These are phyloP conservation scores for Nyctibius grandis DNA, from an alignment of 2,797 vertebrate species.

Conservation along the genomic window DNA sequence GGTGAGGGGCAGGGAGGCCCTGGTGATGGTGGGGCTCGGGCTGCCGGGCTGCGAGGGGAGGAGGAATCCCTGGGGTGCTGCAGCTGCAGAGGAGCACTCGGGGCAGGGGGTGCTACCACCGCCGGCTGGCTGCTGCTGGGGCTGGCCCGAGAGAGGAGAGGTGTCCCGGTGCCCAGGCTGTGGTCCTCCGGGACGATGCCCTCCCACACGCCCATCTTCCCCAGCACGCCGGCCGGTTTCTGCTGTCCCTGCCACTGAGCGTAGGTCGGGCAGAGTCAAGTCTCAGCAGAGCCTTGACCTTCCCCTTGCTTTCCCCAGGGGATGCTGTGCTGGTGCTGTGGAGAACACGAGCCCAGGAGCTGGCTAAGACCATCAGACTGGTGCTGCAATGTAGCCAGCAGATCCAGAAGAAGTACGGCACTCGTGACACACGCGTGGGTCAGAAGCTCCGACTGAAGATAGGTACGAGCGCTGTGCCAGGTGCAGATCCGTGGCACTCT, in stretches of 20 bases:
- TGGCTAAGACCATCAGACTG: conserved; percentile 66
- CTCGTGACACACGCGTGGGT: conserved; percentile 56
- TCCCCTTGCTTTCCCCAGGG: conserved; percentile 34
- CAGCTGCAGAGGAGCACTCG: background rate
- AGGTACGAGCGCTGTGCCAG: conserved; percentile 22
- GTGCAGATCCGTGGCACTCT: background rate
- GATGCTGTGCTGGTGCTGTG: conserved; percentile 72
- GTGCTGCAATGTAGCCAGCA: conserved; percentile 69
- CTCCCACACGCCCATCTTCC: background rate
- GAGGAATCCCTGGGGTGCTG: background rate
- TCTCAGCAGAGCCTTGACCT: no score
- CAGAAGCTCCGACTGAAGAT: conserved; percentile 70
- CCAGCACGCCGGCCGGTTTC: no score
- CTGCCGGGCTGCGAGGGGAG: background rate
- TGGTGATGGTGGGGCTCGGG: no score
- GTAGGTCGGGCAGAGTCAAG: no score
- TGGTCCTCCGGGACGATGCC: background rate
- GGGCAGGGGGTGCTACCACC: background rate
- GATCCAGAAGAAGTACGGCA: conserved; percentile 62
- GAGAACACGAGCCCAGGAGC: conserved; percentile 50
- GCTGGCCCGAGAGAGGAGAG: background rate
- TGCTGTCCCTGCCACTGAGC: no score
- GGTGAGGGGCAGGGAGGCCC: no score
- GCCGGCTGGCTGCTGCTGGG: background rate
- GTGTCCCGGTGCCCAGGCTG: background rate